Conservation (phyloP, 1,140 invertebrate genomes). For the Neomicropteryx cornuta region DNA sequence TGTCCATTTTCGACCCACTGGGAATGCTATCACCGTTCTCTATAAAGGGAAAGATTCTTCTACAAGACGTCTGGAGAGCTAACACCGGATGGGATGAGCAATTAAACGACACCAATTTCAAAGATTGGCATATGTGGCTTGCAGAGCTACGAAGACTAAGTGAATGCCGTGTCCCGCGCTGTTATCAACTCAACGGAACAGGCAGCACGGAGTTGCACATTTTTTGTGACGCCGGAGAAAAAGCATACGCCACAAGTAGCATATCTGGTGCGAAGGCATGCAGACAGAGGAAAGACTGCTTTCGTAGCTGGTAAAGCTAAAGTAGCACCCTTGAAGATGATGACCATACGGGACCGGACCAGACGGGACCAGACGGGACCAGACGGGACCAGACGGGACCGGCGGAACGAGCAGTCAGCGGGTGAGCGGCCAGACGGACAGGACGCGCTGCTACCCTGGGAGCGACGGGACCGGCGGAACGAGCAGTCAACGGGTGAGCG, state of each 20-base stretch:
- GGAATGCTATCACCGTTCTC: slow-evolving; percentile 20
- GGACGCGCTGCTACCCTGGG: slow-evolving; percentile 18
- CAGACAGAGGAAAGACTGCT: background rate
- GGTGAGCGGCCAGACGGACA: slow-evolving; percentile 17
- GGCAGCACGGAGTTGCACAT: slow-evolving; percentile 10
- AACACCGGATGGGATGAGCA: slow-evolving; percentile 22
- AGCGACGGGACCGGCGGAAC: slow-evolving; percentile 3
- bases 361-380: too few species aligned
- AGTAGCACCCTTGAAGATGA: slow-evolving; percentile 15
- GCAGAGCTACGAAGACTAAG: background rate
- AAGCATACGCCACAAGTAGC: slow-evolving; percentile 19
- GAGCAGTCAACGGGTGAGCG: slow-evolving; percentile 6
- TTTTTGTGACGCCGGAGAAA: slow-evolving; percentile 18
- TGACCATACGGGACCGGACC: slow-evolving; percentile 16
- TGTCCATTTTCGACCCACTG: slow-evolving; percentile 21
- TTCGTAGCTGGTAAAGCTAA: slow-evolving; percentile 16
- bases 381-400: too few species aligned
- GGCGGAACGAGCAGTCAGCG: slow-evolving; percentile 15
- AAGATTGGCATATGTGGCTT: slow-evolving; percentile 9
- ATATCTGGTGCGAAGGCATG: slow-evolving; percentile 12
- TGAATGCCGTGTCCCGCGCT: slow-evolving; percentile 5
- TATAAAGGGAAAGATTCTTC: slow-evolving; percentile 18
- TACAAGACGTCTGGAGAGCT: slow-evolving; percentile 22
- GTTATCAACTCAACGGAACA: slow-evolving; percentile 1
- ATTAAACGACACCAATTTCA: slow-evolving; percentile 4